A percentile compares a stretch with the other conserved stretches of the same genome.
These are phyloP conservation scores for Melanostoma scalare DNA, from an alignment of 2,888 invertebrate species.

Conservation along the genomic window DNA sequence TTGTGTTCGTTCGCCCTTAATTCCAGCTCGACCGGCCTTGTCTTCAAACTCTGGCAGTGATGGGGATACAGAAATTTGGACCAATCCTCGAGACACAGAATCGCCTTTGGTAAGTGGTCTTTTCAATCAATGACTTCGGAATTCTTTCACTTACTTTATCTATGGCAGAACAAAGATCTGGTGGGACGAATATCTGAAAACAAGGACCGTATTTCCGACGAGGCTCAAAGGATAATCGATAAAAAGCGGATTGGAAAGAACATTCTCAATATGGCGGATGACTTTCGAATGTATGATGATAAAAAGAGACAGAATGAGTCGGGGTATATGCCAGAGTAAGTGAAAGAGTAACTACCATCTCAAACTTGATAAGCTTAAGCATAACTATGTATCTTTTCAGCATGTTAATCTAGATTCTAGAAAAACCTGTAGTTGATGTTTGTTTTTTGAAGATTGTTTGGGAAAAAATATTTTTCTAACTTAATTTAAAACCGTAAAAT, in stretches of 20 bases:
- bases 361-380: neutral
- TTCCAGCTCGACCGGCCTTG: conserved; percentile 89
- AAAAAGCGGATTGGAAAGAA: conserved; percentile 85
- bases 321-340: conserved; percentile 78
- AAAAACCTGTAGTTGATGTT: neutral
- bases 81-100: conserved; percentile 84
- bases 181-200: conserved; percentile 80
- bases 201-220: conserved; percentile 84
- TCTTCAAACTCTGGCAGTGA: conserved; percentile 83
- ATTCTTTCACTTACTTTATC: too few species aligned
- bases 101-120: conserved; percentile 78
- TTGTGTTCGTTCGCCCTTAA: conserved; percentile 91
- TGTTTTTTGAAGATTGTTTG: neutral
- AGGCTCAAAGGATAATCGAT: conserved; percentile 86
- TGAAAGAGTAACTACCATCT: neutral
- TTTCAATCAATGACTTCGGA: too few species aligned
- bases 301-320: conserved; percentile 65
- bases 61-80: conserved; percentile 87
- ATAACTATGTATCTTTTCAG: conserved; percentile 20
- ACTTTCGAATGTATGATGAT: conserved; percentile 75
- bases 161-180: conserved; percentile 71
- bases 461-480: conserved; percentile 36
- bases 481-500: neutral
- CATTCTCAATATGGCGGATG: conserved; percentile 80
- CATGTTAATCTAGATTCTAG: conserved; percentile 42